A percentile compares a stretch with the other conserved stretches of the same genome.
These are phyloP conservation scores for Resseliella maxima DNA, from an alignment of 2,888 invertebrate species.

Conservation along the genomic window DNA sequence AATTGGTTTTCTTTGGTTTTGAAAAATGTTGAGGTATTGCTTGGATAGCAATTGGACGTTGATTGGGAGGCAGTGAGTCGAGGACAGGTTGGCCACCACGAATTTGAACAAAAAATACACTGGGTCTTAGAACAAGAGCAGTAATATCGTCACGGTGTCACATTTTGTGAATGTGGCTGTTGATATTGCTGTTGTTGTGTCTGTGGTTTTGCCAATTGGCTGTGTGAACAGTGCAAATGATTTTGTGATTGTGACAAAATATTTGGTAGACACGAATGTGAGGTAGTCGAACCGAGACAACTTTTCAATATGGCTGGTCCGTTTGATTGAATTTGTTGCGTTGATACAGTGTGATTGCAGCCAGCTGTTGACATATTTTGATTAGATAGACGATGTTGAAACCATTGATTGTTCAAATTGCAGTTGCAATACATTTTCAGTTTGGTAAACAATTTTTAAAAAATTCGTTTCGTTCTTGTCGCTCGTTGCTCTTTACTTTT, in stretches of 20 bases:
- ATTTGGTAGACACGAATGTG: slow-evolving; percentile 55
- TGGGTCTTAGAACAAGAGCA: slow-evolving; percentile 57
- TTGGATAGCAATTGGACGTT: slow-evolving; percentile 53
- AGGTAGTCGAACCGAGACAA: slow-evolving; percentile 11
- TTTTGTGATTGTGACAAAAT: slow-evolving; percentile 25
- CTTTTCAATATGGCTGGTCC: slow-evolving; percentile 26
- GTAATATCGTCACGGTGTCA: slow-evolving; percentile 58
- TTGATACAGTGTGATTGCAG: slow-evolving; percentile 11
- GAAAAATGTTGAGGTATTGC: slow-evolving; percentile 58
- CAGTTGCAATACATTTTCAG: slow-evolving; percentile 32
- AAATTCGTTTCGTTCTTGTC: background rate
- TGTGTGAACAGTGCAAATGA: slow-evolving; percentile 8
- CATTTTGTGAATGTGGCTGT: slow-evolving; percentile 57
- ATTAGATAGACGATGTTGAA: background rate
- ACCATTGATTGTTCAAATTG: slow-evolving; percentile 18
- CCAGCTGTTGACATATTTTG: slow-evolving; percentile 53
- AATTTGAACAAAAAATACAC: slow-evolving; percentile 61
- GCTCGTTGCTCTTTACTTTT: background rate
- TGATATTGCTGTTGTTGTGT: slow-evolving; percentile 46
- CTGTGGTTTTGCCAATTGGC: background rate
- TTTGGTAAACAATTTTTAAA: background rate
- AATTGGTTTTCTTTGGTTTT: slow-evolving; percentile 49
- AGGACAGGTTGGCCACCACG: slow-evolving; percentile 68
- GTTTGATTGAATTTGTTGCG: slow-evolving; percentile 4
- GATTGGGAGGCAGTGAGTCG: slow-evolving; percentile 63